These are phyloP conservation scores for Alethe diademata DNA, from an alignment of 2,113 vertebrate genomes.

Conservation along the genomic window DNA sequence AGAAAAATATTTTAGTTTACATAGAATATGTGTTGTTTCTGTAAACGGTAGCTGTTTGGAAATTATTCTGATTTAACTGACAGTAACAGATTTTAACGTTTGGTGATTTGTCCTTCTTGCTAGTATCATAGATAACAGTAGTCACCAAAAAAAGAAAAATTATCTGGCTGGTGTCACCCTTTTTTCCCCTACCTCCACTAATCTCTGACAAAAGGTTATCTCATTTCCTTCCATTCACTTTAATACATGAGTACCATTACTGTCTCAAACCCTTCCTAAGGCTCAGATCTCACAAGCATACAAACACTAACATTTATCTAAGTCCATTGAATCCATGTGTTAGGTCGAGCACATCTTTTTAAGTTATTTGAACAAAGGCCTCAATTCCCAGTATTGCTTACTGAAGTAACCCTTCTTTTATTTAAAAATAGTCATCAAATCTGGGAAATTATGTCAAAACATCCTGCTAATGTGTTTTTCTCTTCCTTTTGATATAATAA, in stretches of 20 bases:
- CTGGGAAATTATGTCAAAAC: background rate
- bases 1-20: background rate
- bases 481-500: background rate
- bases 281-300: background rate
- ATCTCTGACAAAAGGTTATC: background rate
- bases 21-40: background rate
- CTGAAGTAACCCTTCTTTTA: background rate
- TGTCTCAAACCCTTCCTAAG: background rate
- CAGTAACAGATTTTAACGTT: background rate
- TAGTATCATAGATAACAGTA: background rate
- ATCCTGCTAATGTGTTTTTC: background rate
- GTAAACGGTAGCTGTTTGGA: background rate
- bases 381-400: background rate
- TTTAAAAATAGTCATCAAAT: background rate
- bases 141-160: background rate
- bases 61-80: background rate
- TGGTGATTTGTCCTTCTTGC: background rate
- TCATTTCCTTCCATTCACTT: background rate
- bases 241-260: background rate
- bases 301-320: background rate
- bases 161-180: background rate
- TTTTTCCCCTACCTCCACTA: background rate
- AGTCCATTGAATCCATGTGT: fast-evolving
- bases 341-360: fast-evolving
- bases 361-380: background rate